Evolutionary conservation across 1,140 invertebrate species (phyloP).

Genomic region (Calycopis cecrops): DNA sequence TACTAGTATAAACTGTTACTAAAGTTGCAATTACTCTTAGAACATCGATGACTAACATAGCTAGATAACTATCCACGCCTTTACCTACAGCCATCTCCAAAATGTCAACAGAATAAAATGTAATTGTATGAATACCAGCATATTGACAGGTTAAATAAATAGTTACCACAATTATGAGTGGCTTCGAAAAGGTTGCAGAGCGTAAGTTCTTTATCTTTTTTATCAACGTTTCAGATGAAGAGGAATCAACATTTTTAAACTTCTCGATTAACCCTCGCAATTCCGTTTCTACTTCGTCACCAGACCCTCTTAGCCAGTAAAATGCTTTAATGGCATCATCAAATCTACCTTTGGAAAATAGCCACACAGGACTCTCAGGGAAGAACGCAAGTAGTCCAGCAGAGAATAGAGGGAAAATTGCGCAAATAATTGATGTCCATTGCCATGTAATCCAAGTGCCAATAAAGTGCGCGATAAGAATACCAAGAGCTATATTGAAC

Average conservation of each 20-base stretch:
- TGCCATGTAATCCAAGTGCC: conserved; percentile 6
- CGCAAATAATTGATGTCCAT: neutral
- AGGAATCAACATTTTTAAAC: neutral
- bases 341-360: neutral
- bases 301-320: conserved; percentile 5
- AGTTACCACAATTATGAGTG: neutral
- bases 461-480: conserved; percentile 1
- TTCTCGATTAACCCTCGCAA: neutral
- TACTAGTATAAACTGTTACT: neutral
- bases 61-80: neutral
- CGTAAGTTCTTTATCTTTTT: neutral
- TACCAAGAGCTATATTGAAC: conserved; percentile 1
- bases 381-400: neutral
- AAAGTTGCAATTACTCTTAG: neutral
- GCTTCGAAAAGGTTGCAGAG: neutral
- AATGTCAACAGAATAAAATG: conserved; percentile 1
- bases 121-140: neutral
- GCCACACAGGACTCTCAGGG: conserved; percentile 7
- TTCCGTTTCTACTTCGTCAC: neutral
- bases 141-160: conserved; percentile 1
- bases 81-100: neutral
- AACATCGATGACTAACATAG: neutral
- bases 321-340: conserved; percentile 1
- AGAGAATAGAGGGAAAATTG: neutral
- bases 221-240: neutral